Conservation (phyloP, 2,797 vertebrate species). For the Cetoscarus ocellatus region DNA sequence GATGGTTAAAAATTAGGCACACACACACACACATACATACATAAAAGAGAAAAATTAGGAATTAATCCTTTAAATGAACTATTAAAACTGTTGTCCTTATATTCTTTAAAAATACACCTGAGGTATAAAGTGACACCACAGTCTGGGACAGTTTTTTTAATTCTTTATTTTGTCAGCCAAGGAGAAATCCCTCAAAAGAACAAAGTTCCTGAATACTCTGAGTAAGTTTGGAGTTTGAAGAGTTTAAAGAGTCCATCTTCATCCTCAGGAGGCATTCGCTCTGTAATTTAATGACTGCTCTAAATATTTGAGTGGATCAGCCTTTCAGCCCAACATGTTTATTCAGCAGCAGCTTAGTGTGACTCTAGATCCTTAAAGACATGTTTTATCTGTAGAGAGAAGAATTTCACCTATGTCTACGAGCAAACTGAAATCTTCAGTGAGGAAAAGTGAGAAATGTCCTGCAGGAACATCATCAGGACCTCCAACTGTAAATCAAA, state of each 20-base stretch:
- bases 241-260: conserved; percentile 21
- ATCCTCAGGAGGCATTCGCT: conserved; percentile 30
- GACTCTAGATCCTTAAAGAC: conserved; percentile 7
- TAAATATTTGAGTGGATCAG: conserved; percentile 26
- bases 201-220: conserved; percentile 52
- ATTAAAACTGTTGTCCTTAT: too few relatives aligned
- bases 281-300: conserved; percentile 15
- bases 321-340: conserved; percentile 25
- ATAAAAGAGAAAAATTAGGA: too few relatives aligned
- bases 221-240: conserved; percentile 37
- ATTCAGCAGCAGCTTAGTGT: conserved; percentile 14
- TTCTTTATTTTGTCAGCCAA: conserved; percentile 70
- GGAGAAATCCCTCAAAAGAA: conserved; percentile 61
- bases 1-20: too few relatives aligned
- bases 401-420: conserved; percentile 18
- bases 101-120: too few relatives aligned
- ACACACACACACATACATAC: too few relatives aligned
- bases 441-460: conserved; percentile 16
- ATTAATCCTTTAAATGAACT: too few relatives aligned
- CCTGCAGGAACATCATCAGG: conserved; percentile 18
- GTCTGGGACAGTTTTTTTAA: conserved; percentile 36
- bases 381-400: conserved; percentile 5
- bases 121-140: conserved; percentile 1
- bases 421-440: conserved; percentile 10
- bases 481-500: conserved; percentile 15